Evolutionary conservation across 1,140 invertebrate genomes (phyloP), one percentile per base, ranked within the genome.

Genomic region (Lordiphosa collinella): DNA sequence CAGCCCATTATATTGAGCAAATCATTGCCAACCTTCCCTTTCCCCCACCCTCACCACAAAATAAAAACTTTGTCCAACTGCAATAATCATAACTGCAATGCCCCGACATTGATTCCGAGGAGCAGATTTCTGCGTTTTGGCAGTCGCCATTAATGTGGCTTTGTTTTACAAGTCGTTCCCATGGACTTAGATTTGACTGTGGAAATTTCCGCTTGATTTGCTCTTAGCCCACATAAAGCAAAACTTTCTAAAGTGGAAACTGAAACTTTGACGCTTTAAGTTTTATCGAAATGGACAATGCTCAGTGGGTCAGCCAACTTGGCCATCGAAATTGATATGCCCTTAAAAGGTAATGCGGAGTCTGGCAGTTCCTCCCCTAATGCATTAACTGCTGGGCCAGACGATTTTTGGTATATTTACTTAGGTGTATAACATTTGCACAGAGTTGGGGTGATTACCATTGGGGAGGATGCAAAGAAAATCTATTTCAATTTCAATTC

Each of bases 21-120:
- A 46, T 29, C 41, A 5, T 11, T 3, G 4, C 13, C 11, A 46
- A 3, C 31, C 14, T 13, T 18, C 14, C 8, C 10, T 5, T 0
- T 5, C 0, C 18, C 0, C 4, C 7, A 25, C 69, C 56, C 34
- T 48, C 8, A 25, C 32, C 3, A 25, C 10, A 44, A 34, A 11
- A 12, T 36, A 25, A 18, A 22, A 52, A 76, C 64, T 80, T 78
- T 68, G 25, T 47, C 67, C 78, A 80, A 80, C 76, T 80, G 71
- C 78, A 80, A 80, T 80, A 80, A 80, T 84, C 78, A 80, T 80
- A 80, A 84, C 78, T 80, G 76, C 76, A 80, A 59, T 44, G 61
- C 55, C 58, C 47, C 56, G 48, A 64, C 76, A 84, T 80, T 80
- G 78, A 80, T 84, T 80, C 71, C 66, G 60, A 71, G 60, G 73